A percentile compares a stretch with the other conserved stretches of the same genome.
Evolutionary conservation across 2,888 invertebrate genomes (phyloP).

Genomic region (Stenotaenia linearis): DNA sequence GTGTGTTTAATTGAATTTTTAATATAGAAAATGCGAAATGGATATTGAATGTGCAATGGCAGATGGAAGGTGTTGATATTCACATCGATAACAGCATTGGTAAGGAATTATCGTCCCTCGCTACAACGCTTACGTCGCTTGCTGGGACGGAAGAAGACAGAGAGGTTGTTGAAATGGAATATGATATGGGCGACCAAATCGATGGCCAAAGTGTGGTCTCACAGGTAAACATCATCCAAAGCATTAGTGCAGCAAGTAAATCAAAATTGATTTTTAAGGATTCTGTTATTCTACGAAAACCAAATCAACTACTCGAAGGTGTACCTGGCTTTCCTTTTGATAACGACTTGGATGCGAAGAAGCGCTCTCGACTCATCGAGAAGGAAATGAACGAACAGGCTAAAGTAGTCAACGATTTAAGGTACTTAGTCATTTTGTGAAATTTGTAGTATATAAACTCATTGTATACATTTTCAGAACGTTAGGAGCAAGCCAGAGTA

Average conservation of each 20-base stretch:
- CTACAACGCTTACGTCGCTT: constrained; percentile 90
- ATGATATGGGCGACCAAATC: constrained; percentile 2
- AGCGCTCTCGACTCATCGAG: constrained; percentile 84
- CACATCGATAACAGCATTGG: constrained; percentile 94
- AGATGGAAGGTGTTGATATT: constrained; percentile 98
- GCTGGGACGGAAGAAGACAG: constrained; percentile 80
- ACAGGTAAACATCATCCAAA: constrained; percentile 11
- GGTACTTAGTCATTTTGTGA: too few species aligned
- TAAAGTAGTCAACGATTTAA: constrained; percentile 86
- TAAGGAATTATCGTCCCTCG: constrained; percentile 86
- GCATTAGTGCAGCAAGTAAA: too few species aligned
- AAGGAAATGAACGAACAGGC: constrained; percentile 97
- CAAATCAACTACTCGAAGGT: constrained; percentile 59
- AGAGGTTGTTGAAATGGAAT: constrained; percentile 44
- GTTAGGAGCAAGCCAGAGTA: constrained; percentile 79
- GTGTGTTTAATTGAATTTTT: neutral
- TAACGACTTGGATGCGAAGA: constrained; percentile 47
- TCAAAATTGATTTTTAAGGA: neutral
- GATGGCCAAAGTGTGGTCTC: constrained; percentile 24
- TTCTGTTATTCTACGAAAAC: constrained; percentile 27
- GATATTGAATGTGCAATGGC: constrained; percentile 96
- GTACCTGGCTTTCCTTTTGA: constrained; percentile 68
- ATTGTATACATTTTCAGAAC: constrained; percentile 52
- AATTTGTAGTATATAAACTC: neutral
- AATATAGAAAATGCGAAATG: constrained; percentile 85